phyloP scores from a whole-genome alignment of 2,113 vertebrate species.

The Micronycteris hirsuta region DNA sequence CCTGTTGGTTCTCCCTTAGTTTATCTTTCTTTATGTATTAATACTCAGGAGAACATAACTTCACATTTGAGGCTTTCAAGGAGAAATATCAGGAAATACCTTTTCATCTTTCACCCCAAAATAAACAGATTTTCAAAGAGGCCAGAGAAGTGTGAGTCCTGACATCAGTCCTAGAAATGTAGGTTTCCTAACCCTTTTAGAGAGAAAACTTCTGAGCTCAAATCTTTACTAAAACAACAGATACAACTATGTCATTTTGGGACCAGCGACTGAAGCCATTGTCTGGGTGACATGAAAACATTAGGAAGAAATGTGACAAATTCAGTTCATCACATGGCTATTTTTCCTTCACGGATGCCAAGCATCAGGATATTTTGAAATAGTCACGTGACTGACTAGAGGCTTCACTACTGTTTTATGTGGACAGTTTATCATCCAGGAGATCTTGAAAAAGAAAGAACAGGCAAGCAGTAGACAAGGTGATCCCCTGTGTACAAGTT shows the following conservation, averaged over 20 bases:
- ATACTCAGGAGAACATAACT: neutral
- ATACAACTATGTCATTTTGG: neutral
- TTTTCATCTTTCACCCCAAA: conserved; percentile 23
- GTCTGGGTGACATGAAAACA: neutral
- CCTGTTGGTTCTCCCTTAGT: neutral
- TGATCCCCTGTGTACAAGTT: conserved; percentile 57
- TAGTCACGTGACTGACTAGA: neutral
- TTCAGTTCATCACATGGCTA: neutral
- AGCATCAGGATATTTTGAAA: conserved; percentile 18
- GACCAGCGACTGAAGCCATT: neutral
- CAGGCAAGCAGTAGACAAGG: neutral
- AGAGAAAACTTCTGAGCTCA: neutral
- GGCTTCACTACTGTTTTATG: neutral
- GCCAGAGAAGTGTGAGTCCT: neutral
- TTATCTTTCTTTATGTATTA: neutral
- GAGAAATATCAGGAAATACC: neutral
- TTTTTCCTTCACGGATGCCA: neutral
- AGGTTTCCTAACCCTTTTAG: neutral
- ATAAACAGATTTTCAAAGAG: neutral
- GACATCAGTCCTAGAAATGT: neutral
- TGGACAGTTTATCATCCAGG: neutral
- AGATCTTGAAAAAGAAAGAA: neutral
- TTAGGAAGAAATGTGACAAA: neutral
- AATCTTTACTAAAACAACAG: neutral
- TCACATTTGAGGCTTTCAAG: neutral